These are phyloP conservation scores for Heliconius erato DNA, from an alignment of 2,888 invertebrate species.

Conservation along the genomic window DNA sequence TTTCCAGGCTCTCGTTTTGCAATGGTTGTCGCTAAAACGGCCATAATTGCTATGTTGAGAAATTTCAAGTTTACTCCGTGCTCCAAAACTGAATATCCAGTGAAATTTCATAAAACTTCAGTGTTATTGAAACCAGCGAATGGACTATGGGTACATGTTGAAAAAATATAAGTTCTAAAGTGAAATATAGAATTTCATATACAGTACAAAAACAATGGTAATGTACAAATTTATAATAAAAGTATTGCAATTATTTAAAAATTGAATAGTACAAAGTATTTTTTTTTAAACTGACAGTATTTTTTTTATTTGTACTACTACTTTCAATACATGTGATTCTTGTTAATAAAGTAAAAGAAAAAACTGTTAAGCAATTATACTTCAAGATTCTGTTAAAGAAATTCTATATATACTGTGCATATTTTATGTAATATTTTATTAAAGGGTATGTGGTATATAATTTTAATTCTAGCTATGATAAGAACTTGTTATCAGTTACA, in stretches of 20 bases:
- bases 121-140: slow-evolving; percentile 49
- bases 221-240: not conserved
- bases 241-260: not conserved
- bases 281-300: too few species aligned
- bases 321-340: not conserved
- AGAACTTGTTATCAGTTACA: not conserved
- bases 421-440: not conserved
- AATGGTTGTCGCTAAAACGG: slow-evolving; percentile 55
- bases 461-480: not conserved
- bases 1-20: slow-evolving; percentile 55
- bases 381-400: not conserved
- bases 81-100: slow-evolving; percentile 51
- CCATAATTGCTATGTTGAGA: slow-evolving; percentile 52
- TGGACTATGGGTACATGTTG: slow-evolving; percentile 54
- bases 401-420: not conserved
- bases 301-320: too few species aligned
- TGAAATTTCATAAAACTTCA: slow-evolving; percentile 47
- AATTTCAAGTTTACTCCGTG: slow-evolving; percentile 53
- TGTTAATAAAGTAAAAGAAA: too few species aligned
- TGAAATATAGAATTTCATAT: not conserved
- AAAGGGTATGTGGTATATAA: slow-evolving; percentile 3
- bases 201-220: not conserved
- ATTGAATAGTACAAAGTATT: too few species aligned
- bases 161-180: slow-evolving; percentile 46
- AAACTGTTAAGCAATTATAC: not conserved